Base-by-base conservation (phyloP, 2,797 vertebrate genomes). In the Sarcoramphus papa region DNA sequence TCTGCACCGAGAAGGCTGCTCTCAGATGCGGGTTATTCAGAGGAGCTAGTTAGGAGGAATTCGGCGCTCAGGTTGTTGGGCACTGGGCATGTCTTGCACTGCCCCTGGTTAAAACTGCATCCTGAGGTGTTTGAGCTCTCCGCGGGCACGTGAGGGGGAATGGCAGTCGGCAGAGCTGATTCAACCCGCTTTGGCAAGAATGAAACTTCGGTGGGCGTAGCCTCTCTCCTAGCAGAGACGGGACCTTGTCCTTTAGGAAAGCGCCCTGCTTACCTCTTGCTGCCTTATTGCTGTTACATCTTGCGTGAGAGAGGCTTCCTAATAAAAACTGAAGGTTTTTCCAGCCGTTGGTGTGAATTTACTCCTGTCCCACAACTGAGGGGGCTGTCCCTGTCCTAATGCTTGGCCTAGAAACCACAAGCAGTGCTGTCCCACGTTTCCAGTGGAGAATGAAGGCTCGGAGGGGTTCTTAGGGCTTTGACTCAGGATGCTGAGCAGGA, bases 41-140 rank as follows among this genome's bases (percentile, higher is more conserved):
- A 72, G n/a, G 19, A 54, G 17, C 28, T 85, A 1, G 1, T 53
- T 35, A 35, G 54, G 40, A 82, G 40, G 30, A 84, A 43, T 63
- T 75, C 0, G 2, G 19, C 0, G 2, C 67, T 76, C 37, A n/a
- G 65, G 40, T 41, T 75, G 4, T 60, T 56, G n/a, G 37, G n/a
- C 9, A 30, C 50, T 15, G 0, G 2, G 24, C 43, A 12, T 2
- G 6, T 37, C 45, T 86, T 0, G 0, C 2, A 1, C 57, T 64
- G 48, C 20, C 33, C 24, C 11, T n/a, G 31, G 15, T 72, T 75
- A 54, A 54, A 94, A 23, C 16, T 2, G 2, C 22, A 21, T 76
- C 50, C 47, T 31, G 45, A 69, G 59, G 51, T 2, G 1, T 41
- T 48, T 24, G 33, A 65, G 65, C 67, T 88, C n/a, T 75, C 2